phyloP scores from a whole-genome alignment of 2,113 vertebrate genomes.

The Brachirus orientalis region DNA sequence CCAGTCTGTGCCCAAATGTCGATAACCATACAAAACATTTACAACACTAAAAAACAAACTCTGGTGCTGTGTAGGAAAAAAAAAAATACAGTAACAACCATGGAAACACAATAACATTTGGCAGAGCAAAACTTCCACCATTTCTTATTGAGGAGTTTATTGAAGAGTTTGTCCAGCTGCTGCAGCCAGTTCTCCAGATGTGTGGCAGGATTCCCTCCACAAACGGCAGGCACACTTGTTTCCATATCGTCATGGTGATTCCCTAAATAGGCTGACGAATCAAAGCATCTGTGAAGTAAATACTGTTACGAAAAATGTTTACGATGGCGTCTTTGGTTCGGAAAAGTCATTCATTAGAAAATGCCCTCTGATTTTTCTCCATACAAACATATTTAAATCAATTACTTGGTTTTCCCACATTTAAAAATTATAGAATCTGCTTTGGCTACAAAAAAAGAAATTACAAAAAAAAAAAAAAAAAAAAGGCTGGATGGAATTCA shows the following conservation, averaged over 20 bases:
- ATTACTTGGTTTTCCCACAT: neutral
- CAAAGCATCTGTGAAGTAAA: conserved; percentile 23
- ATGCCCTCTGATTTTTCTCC: too few relatives aligned
- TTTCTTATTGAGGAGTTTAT: too few relatives aligned
- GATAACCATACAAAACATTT: neutral
- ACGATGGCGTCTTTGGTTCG: conserved; percentile 16
- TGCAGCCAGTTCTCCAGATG: conserved; percentile 18
- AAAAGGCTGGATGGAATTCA: conserved; percentile 30
- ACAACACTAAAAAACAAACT: conserved; percentile 23
- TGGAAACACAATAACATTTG: conserved; percentile 8
- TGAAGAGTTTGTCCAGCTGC: conserved; percentile 20
- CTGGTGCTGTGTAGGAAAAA: conserved; percentile 2
- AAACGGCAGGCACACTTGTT: neutral
- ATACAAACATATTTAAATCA: conserved; percentile 15
- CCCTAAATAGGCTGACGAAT: neutral
- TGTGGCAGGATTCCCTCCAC: conserved; percentile 1
- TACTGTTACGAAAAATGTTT: too few relatives aligned
- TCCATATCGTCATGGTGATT: conserved; percentile 31
- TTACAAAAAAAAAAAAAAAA: neutral
- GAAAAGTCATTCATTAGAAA: conserved; percentile 7
- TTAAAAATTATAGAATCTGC: neutral
- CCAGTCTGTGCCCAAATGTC: neutral
- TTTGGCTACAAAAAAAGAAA: neutral
- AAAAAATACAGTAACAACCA: conserved; percentile 9
- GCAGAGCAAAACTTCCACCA: too few relatives aligned